Evolutionary conservation across 2,113 vertebrate genomes (phyloP).

Genomic region (Cnemophilus loriae): DNA sequence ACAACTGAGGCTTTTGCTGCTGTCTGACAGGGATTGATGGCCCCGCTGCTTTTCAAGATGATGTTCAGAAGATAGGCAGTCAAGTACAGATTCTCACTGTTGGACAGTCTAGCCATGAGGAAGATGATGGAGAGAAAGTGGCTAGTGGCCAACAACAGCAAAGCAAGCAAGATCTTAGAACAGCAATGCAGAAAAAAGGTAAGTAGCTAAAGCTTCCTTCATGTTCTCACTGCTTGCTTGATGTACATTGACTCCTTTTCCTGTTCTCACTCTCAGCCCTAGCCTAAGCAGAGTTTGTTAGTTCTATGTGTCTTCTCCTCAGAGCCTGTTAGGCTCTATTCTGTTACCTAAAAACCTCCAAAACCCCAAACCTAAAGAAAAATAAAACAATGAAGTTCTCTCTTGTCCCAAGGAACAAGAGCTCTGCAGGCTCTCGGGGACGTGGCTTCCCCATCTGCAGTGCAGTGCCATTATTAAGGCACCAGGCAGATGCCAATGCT

Average conservation of each 20-base stretch:
- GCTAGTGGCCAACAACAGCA: constrained; percentile 80
- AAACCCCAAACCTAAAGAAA: neutral
- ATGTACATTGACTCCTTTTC: neutral
- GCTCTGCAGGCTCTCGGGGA: neutral
- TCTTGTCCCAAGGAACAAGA: neutral
- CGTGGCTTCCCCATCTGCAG: neutral
- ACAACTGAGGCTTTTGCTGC: neutral
- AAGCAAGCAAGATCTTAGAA: constrained; percentile 88
- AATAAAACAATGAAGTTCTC: neutral
- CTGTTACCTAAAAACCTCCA: neutral
- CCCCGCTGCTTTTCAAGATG: constrained; percentile 84
- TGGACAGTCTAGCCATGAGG: constrained; percentile 77
- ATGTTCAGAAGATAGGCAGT: constrained; percentile 76
- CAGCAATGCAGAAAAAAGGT: constrained; percentile 98
- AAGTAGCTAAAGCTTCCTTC: neutral
- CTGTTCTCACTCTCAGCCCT: neutral
- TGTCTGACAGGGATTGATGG: constrained; percentile 83
- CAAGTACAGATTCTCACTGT: constrained; percentile 90
- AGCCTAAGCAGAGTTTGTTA: neutral
- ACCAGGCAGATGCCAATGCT: neutral
- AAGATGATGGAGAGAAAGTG: constrained; percentile 79
- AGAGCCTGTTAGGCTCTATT: neutral
- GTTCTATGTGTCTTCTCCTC: neutral
- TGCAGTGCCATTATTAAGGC: neutral
- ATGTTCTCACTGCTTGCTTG: neutral